Percentiles rank a stretch among this genome's conserved stretches.
Evolutionary conservation across 1,140 invertebrate genomes (phyloP).

Genomic region (Andrena cerasifolii): DNA sequence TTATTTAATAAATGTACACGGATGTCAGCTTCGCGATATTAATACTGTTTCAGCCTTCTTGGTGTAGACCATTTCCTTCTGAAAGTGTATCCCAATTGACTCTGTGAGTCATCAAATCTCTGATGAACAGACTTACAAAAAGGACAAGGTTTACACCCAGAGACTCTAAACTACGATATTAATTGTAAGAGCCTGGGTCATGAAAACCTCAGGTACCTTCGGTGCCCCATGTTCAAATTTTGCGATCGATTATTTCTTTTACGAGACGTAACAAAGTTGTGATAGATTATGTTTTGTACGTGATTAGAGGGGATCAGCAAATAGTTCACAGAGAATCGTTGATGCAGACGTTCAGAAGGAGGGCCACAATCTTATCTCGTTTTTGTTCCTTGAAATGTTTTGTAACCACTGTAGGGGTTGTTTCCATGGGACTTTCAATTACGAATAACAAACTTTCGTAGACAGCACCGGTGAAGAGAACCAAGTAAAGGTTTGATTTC

Average conservation of each 20-base stretch:
- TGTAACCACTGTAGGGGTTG: neutral
- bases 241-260: slow-evolving; percentile 24
- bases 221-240: slow-evolving; percentile 1
- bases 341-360: neutral
- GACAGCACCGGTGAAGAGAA: neutral
- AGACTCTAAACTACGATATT: too few species aligned
- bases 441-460: neutral
- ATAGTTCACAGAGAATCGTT: neutral
- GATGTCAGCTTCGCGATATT: too few species aligned
- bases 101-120: too few species aligned
- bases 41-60: too few species aligned
- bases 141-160: too few species aligned
- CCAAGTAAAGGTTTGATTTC: neutral
- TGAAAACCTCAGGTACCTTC: too few species aligned
- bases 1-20: neutral
- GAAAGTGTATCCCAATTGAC: too few species aligned
- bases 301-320: neutral
- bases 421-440: slow-evolving; percentile 10
- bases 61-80: too few species aligned
- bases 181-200: too few species aligned
- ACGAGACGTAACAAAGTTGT: slow-evolving; percentile 21
- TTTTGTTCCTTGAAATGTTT: slow-evolving; percentile 1
- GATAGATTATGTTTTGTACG: slow-evolving; percentile 24
- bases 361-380: neutral
- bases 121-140: too few species aligned